A percentile compares a stretch with the other conserved stretches of the same genome.
Conservation (phyloP, 1,140 invertebrate species). For the Manduca sexta region DNA sequence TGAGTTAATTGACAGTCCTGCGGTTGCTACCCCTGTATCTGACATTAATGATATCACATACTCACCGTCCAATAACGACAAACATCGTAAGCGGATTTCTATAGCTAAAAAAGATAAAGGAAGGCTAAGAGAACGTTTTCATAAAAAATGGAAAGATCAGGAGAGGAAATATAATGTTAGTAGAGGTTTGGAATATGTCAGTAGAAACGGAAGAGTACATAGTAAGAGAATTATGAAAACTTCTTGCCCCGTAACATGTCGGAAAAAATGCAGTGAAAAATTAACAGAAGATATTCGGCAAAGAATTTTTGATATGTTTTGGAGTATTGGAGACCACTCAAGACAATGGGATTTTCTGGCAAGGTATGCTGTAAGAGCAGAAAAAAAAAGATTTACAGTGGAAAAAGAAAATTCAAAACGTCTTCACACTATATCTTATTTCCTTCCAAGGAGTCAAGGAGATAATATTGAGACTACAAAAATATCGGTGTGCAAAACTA, state of each 20-base stretch:
- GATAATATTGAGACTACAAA: conserved; percentile 17
- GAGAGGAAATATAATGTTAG: conserved; percentile 11
- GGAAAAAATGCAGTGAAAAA: conserved; percentile 17
- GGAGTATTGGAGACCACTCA: conserved; percentile 16
- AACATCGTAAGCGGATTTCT: not conserved
- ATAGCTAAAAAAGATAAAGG: conserved; percentile 1
- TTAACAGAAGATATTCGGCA: conserved; percentile 9
- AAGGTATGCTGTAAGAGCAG: conserved; percentile 11
- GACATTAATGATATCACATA: not conserved
- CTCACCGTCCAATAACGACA: not conserved
- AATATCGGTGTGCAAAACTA: conserved; percentile 33
- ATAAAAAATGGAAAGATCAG: conserved; percentile 7
- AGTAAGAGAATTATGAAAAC: conserved; percentile 10
- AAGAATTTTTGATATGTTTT: conserved; percentile 20
- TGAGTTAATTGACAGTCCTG: not conserved
- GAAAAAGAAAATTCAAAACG: conserved; percentile 15
- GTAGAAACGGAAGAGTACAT: conserved; percentile 16
- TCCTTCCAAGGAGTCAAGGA: conserved; percentile 9
- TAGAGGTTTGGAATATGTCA: conserved; percentile 13
- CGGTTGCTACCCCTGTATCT: not conserved
- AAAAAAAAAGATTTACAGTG: conserved; percentile 12
- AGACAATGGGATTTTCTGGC: conserved; percentile 22
- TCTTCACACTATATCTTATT: conserved; percentile 11
- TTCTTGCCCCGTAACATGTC: conserved; percentile 9
- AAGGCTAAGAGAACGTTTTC: conserved; percentile 3